Base-by-base conservation (phyloP, 35 echinoderm and acorn worm genomes). In the Amphiura filiformis region DNA sequence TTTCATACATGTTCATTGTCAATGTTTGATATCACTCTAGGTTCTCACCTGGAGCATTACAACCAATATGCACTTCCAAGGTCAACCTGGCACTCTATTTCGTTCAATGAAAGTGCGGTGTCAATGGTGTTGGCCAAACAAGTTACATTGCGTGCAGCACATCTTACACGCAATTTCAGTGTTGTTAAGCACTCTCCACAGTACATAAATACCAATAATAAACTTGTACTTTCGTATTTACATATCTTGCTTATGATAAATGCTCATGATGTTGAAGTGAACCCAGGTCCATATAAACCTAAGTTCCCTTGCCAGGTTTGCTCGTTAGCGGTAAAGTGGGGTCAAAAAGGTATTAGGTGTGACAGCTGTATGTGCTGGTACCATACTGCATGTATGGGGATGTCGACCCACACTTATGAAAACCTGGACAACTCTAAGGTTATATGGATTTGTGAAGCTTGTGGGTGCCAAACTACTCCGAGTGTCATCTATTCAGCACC, bases 221-320 rank as follows among this genome's bases (percentile, higher is more conserved):
- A 83, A 15, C 61, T 70, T 70, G 61, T 70, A 26, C 26, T 70
- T 13, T 70, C 61, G 2, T 70, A 70, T 70, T n/a, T 70, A n/a
- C 26, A 70, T n/a, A 70, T 70, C 61, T 76, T 88, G 14, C 77
- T 88, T 23, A 35, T 88, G 34, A 28, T 79, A 12, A 88, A 88
- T 79, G 77, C 86, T 13, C 47, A 38, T 56, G 84, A 82, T 26
- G 33, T 87, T 40, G 84, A 90, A 41, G 56, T 82, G 7, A 90
- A 90, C 36, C 88, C 88, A 82, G 88, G 88, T 36, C 88, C 88
- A 31, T 2, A 34, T 26, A 88, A 56, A 23, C 39, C 76, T 22
- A 86, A 91, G 42, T 91, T 86, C 49, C 89, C 89, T 79, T 91
- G 89, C 76, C 82, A 84, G 30, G 56, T 91, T 36, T 91, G 89